phyloP scores from a whole-genome alignment of 2,113 vertebrate species.

The Melospiza melodia region DNA sequence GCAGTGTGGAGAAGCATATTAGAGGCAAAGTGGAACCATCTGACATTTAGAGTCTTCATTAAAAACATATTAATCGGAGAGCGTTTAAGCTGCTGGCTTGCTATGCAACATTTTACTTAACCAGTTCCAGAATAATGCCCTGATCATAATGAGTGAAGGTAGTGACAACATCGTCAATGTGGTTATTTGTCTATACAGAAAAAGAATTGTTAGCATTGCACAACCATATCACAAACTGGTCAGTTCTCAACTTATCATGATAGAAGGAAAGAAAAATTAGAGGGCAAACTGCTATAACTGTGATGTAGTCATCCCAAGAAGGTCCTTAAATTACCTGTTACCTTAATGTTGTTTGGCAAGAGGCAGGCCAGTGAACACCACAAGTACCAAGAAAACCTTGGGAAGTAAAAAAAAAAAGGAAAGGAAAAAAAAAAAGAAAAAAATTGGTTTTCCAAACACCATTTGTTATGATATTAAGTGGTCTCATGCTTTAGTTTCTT shows the following conservation, averaged over 20 bases:
- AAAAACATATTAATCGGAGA: background rate
- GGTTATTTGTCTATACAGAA: background rate
- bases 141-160: background rate
- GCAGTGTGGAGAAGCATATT: background rate
- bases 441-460: background rate
- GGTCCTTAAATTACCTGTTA: background rate
- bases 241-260: background rate
- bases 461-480: conserved; percentile 29
- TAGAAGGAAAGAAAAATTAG: background rate
- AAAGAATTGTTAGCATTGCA: background rate
- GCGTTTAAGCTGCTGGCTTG: background rate
- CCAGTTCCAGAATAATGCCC: background rate
- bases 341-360: background rate
- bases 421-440: background rate
- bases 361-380: background rate
- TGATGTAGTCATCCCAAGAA: background rate
- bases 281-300: background rate
- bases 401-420: background rate
- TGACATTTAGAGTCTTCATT: background rate
- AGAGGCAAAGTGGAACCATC: background rate
- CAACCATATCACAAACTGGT: background rate
- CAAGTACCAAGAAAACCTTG: background rate
- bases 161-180: background rate
- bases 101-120: background rate
- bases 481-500: conserved; percentile 51